Conservation (phyloP, 2,113 vertebrate genomes). For the Microtus pennsylvanicus region DNA sequence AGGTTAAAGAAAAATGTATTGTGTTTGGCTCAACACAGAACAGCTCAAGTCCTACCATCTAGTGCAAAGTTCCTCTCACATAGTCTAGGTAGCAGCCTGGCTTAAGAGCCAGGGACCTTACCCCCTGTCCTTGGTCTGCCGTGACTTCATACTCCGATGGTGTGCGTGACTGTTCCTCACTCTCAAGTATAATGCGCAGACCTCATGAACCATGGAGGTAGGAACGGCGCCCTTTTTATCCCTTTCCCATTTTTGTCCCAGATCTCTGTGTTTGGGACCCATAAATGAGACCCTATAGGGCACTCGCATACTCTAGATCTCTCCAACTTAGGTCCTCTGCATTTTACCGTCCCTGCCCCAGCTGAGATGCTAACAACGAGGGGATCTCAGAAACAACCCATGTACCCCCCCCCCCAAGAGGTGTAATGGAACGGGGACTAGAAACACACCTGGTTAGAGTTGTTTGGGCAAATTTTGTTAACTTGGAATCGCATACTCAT, state of each 20-base stretch:
- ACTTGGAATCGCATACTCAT: conserved; percentile 60
- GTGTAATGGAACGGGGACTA: neutral
- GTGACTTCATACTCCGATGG: neutral
- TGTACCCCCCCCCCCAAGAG: neutral
- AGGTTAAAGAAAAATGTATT: neutral
- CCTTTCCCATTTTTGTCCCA: neutral
- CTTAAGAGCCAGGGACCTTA: neutral
- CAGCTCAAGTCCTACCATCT: neutral
- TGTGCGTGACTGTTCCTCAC: neutral
- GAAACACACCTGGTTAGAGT: conserved; percentile 22
- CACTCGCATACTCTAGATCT: neutral
- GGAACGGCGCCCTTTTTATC: neutral
- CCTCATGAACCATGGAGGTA: neutral
- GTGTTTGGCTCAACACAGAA: neutral
- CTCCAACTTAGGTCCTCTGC: neutral
- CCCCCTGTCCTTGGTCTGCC: neutral
- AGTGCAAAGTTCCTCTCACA: neutral
- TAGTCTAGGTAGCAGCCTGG: neutral
- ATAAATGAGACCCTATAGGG: neutral
- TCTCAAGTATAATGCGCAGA: neutral
- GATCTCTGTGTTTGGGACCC: neutral
- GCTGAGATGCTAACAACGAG: neutral
- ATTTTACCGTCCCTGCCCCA: conserved; percentile 5
- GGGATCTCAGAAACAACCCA: neutral
- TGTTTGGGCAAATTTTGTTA: conserved; percentile 58